phyloP scores from a whole-genome alignment of 2,797 vertebrate genomes.

The Xiphophorus birchmanni region DNA sequence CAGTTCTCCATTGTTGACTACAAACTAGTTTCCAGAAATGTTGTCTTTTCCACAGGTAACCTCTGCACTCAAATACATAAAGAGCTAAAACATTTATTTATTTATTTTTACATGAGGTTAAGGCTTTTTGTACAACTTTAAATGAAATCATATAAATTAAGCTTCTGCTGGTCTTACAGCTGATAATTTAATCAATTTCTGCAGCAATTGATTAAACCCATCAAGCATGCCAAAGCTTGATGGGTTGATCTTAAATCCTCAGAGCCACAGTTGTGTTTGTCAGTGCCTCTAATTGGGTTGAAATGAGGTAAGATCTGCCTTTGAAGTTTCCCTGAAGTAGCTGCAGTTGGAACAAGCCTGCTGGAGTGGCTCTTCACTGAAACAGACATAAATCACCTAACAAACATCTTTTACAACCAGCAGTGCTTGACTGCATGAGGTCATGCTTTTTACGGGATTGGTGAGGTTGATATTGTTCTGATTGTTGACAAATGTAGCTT shows the following conservation, averaged over 20 bases:
- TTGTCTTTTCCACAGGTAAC: conserved; percentile 98
- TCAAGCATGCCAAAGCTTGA: conserved; percentile 45
- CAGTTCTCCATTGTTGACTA: conserved; percentile 99
- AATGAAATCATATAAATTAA: conserved; percentile 36
- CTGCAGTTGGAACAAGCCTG: conserved; percentile 15
- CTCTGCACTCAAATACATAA: fast-evolving
- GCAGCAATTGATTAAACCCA: too few relatives aligned
- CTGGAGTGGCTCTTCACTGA: conserved; percentile 11
- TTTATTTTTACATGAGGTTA: neutral
- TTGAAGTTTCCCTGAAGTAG: conserved; percentile 60
- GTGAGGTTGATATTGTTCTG: neutral
- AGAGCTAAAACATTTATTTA: too few relatives aligned
- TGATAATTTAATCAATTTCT: conserved; percentile 47
- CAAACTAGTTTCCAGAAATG: conserved; percentile 96
- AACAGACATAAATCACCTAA: conserved; percentile 19
- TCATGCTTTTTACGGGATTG: neutral
- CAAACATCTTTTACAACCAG: conserved; percentile 7
- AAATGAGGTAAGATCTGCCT: conserved; percentile 49
- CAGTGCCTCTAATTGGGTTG: conserved; percentile 65
- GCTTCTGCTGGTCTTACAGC: conserved; percentile 31
- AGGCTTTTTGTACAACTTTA: conserved; percentile 5
- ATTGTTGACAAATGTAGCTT: neutral
- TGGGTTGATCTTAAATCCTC: conserved; percentile 57
- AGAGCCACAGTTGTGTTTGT: conserved; percentile 56
- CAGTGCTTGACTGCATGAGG: conserved; percentile 22